Conservation (phyloP, 1,140 invertebrate species). For the Melitaea cinxia region DNA sequence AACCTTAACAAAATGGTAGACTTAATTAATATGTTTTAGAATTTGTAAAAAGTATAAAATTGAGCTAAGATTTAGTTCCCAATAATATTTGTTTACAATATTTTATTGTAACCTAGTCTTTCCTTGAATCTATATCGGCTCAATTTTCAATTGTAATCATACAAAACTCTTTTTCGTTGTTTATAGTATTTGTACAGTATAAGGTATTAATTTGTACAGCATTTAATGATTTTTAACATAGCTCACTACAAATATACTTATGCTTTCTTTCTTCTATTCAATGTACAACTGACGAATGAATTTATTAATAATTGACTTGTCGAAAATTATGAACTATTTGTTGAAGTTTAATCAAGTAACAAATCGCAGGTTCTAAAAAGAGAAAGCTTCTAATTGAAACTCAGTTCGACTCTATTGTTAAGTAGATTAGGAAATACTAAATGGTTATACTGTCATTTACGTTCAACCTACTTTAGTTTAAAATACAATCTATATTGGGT, state of each 20-base stretch:
- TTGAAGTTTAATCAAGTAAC: neutral
- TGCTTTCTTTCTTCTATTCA: neutral
- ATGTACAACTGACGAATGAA: neutral
- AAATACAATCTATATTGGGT: neutral
- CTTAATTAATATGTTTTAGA: neutral
- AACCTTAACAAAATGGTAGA: neutral
- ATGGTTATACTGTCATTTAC: neutral
- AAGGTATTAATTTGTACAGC: neutral
- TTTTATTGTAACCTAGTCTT: neutral
- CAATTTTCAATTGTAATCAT: neutral
- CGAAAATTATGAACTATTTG: neutral
- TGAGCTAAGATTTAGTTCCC: neutral
- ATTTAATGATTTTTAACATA: neutral
- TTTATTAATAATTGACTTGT: neutral
- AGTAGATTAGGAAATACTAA: neutral
- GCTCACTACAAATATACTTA: neutral
- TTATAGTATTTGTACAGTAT: slow-evolving; percentile 7
- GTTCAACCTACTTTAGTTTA: neutral
- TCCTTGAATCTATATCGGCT: neutral
- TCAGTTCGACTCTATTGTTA: neutral
- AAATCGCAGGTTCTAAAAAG: too few relatives aligned
- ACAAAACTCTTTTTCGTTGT: slow-evolving; percentile 5
- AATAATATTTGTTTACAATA: too few relatives aligned
- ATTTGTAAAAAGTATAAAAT: neutral
- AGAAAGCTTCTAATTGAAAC: too few relatives aligned